Conservation (phyloP, 2,113 vertebrate genomes). For the Chiloscyllium plagiosum region DNA sequence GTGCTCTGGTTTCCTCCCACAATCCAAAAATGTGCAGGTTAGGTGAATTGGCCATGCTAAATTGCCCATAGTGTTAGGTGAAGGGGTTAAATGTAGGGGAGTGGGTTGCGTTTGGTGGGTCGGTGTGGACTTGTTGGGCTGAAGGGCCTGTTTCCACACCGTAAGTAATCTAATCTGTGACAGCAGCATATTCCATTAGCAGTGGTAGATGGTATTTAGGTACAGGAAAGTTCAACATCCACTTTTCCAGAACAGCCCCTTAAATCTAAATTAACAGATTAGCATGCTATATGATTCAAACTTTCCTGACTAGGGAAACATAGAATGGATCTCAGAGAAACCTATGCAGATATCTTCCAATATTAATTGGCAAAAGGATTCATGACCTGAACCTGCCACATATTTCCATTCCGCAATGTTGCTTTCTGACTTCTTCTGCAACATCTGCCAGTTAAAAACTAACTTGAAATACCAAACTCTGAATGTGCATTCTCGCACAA, state of each 20-base stretch:
- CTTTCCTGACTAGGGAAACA: not conserved
- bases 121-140: too few relatives aligned
- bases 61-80: too few relatives aligned
- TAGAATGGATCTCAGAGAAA: not conserved
- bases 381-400: not conserved
- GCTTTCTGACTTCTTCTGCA: not conserved
- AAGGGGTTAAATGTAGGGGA: too few relatives aligned
- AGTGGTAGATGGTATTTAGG: not conserved
- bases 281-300: not conserved
- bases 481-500: not conserved
- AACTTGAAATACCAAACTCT: constrained; percentile 12
- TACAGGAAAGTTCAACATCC: not conserved
- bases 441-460: not conserved
- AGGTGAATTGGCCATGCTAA: too few relatives aligned
- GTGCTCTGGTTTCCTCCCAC: too few relatives aligned
- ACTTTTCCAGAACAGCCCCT: not conserved
- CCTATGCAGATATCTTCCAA: not conserved
- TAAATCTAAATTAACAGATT: not conserved
- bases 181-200: not conserved
- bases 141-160: too few relatives aligned
- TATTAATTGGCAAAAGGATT: not conserved
- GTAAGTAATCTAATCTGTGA: not conserved
- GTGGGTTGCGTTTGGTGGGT: too few relatives aligned
- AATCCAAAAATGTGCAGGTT: too few relatives aligned
- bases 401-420: not conserved